A percentile compares a stretch with the other conserved stretches of the same genome.
These are phyloP conservation scores for Gastracanthus pulcherrimus DNA, from an alignment of 2,888 invertebrate genomes.

Conservation along the genomic window DNA sequence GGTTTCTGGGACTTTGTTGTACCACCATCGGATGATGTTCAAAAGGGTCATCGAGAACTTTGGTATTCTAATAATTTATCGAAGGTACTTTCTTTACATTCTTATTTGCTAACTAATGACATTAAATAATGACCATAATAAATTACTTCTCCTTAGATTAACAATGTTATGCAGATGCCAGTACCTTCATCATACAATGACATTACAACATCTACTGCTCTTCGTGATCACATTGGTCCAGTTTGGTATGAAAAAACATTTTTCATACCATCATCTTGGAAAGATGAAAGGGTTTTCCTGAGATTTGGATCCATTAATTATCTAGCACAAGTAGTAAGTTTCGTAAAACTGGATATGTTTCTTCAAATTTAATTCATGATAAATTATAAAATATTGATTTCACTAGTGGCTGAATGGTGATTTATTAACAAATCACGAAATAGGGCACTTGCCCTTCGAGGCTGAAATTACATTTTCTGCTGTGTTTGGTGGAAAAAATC, in stretches of 20 bases:
- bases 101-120: background rate
- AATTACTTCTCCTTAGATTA: constrained; percentile 77
- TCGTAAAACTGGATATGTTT: background rate
- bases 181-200: constrained; percentile 99
- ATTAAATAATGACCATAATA: background rate
- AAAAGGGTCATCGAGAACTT: constrained; percentile 85
- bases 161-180: constrained; percentile 91
- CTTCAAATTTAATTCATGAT: background rate
- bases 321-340: constrained; percentile 89
- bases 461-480: constrained; percentile 87
- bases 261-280: constrained; percentile 88
- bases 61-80: constrained; percentile 88
- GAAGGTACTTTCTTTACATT: constrained; percentile 76
- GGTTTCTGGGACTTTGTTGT: constrained; percentile 95
- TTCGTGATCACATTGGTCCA: constrained; percentile 95
- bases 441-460: constrained; percentile 97
- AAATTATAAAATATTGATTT: background rate
- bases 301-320: constrained; percentile 96
- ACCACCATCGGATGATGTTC: constrained; percentile 84
- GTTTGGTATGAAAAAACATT: constrained; percentile 97
- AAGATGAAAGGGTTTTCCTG: constrained; percentile 85
- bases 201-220: constrained; percentile 86
- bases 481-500: constrained; percentile 85
- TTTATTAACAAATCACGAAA: constrained; percentile 89
- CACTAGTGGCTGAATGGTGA: constrained; percentile 94